Conservation (phyloP, 2,797 vertebrate genomes). For the Paramormyrops hopkinsi region DNA sequence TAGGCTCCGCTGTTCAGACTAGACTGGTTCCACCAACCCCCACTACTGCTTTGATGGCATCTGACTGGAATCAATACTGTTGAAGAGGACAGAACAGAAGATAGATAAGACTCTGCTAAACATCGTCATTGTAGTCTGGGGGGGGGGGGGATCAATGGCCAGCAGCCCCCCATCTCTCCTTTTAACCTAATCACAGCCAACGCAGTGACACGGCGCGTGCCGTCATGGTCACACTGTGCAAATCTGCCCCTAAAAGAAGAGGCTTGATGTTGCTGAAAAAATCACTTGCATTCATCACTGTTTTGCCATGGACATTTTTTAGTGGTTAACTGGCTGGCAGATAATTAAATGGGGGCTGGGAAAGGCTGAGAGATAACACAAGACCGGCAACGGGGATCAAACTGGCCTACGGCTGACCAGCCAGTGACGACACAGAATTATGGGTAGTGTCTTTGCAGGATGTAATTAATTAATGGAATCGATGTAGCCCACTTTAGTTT, state of each 20-base stretch:
- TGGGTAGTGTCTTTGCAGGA: background rate
- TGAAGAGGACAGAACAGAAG: slow-evolving; percentile 29
- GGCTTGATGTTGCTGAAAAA: background rate
- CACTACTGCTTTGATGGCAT: slow-evolving; percentile 50
- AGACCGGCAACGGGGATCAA: background rate
- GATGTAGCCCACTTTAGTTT: background rate
- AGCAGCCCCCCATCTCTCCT: background rate
- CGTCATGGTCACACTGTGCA: background rate
- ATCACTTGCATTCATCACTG: background rate
- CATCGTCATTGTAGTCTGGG: slow-evolving; percentile 55
- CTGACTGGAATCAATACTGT: slow-evolving; percentile 59
- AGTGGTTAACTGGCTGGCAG: background rate
- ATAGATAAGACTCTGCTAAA: slow-evolving; percentile 48
- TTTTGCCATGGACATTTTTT: background rate
- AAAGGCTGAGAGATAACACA: background rate
- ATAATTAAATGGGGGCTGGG: background rate
- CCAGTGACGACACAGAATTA: slow-evolving; percentile 43
- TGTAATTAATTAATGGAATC: background rate
- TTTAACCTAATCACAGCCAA: slow-evolving; percentile 28
- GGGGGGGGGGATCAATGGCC: slow-evolving; percentile 46
- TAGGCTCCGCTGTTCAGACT: slow-evolving; percentile 40
- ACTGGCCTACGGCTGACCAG: slow-evolving; percentile 36
- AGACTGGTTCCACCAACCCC: slow-evolving; percentile 50
- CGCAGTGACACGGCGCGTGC: background rate
- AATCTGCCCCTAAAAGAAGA: background rate